phyloP scores from a whole-genome alignment of 2,888 invertebrate species.

The Malthinus seriepunctatus region DNA sequence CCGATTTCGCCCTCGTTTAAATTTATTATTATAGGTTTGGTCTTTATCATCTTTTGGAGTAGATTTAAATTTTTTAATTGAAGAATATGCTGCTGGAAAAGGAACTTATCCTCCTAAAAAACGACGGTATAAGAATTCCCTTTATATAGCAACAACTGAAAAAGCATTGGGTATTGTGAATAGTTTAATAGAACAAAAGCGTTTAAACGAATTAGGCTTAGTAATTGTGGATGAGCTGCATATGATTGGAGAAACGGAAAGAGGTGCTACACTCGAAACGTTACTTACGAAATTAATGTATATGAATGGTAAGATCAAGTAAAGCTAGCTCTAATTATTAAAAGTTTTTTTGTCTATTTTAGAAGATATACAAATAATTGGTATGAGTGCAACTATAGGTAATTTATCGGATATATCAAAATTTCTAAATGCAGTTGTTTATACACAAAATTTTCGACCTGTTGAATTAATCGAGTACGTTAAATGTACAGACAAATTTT shows the following conservation, averaged over 20 bases:
- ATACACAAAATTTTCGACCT: slow-evolving; percentile 85
- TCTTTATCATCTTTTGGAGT: slow-evolving; percentile 85
- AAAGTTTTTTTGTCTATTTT: slow-evolving; percentile 27
- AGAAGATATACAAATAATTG: slow-evolving; percentile 82
- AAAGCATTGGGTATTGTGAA: slow-evolving; percentile 86
- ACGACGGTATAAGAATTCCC: slow-evolving; percentile 71
- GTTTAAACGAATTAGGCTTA: slow-evolving; percentile 79
- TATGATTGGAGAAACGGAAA: slow-evolving; percentile 83
- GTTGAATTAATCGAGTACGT: slow-evolving; percentile 82
- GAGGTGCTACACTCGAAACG: slow-evolving; percentile 86
- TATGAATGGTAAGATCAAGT: slow-evolving; percentile 60
- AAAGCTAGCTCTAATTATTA: neutral
- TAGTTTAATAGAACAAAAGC: slow-evolving; percentile 77
- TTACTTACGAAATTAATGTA: slow-evolving; percentile 79
- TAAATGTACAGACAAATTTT: slow-evolving; percentile 69
- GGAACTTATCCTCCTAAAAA: slow-evolving; percentile 82
- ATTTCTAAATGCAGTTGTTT: slow-evolving; percentile 83
- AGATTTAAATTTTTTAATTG: slow-evolving; percentile 84
- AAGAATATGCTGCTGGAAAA: slow-evolving; percentile 94
- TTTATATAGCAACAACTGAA: slow-evolving; percentile 94
- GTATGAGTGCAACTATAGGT: slow-evolving; percentile 97
- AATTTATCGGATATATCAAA: slow-evolving; percentile 79
- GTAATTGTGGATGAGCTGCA: slow-evolving; percentile 90
- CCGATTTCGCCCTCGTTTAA: neutral
- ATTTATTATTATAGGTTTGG: slow-evolving; percentile 66